These are phyloP conservation scores for Lasioglossum marginatum DNA, from an alignment of 2,888 invertebrate genomes.

Conservation along the genomic window DNA sequence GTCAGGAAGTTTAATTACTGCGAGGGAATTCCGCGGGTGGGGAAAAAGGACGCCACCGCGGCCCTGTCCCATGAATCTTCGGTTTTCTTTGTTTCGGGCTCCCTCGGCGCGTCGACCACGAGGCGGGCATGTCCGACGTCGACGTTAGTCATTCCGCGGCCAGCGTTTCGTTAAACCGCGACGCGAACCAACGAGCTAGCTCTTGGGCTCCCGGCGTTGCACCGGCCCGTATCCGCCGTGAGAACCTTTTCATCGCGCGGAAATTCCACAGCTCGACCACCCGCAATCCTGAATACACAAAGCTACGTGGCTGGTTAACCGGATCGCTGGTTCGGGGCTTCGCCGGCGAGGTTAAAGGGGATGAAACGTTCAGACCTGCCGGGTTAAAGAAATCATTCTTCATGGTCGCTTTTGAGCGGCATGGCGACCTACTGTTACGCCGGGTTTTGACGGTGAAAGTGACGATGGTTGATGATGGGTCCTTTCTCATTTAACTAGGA, in stretches of 20 bases:
- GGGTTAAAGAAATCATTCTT: constrained; percentile 12
- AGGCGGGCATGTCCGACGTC: constrained; percentile 4
- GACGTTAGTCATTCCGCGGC: constrained; percentile 34
- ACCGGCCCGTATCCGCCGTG: constrained; percentile 27
- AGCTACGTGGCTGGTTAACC: constrained; percentile 57
- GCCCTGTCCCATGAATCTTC: constrained; percentile 29
- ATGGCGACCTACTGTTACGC: neutral
- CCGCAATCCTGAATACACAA: constrained; percentile 58
- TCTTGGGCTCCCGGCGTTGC: neutral
- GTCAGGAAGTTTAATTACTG: constrained; percentile 42
- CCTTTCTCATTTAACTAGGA: neutral
- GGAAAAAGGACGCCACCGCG: neutral
- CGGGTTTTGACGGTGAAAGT: neutral
- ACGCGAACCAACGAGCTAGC: constrained; percentile 6
- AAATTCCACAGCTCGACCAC: constrained; percentile 57
- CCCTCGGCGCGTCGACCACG: neutral
- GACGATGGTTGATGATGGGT: neutral
- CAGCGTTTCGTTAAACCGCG: constrained; percentile 25
- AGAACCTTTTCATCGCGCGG: constrained; percentile 46
- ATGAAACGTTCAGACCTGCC: constrained; percentile 42
- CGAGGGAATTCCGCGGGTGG: neutral
- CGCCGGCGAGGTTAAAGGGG: constrained; percentile 57
- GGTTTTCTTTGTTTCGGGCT: constrained; percentile 22
- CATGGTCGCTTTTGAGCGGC: neutral
- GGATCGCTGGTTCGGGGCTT: constrained; percentile 31